Conservation (phyloP, 2,113 vertebrate species). For the Urocitellus parryii region DNA sequence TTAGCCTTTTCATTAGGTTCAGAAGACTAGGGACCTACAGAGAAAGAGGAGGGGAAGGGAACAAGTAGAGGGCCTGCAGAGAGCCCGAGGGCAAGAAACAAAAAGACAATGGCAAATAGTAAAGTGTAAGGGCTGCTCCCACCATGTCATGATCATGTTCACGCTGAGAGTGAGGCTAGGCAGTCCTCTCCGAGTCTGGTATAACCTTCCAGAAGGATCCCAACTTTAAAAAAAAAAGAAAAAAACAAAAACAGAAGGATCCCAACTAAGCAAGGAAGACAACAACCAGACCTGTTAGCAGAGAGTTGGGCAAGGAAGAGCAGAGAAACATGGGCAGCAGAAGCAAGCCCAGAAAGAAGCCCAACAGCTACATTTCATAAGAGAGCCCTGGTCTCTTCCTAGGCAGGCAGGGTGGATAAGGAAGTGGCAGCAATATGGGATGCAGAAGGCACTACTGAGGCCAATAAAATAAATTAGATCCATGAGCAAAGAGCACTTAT, state of each 20-base stretch:
- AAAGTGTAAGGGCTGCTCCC: not conserved
- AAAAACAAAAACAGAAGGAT: too few relatives aligned
- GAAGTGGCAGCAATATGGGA: not conserved
- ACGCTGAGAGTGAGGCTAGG: not conserved
- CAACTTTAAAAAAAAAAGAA: too few relatives aligned
- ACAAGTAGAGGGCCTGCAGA: not conserved
- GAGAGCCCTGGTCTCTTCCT: not conserved
- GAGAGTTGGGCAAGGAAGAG: not conserved
- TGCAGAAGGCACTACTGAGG: fast-evolving
- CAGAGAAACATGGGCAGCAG: not conserved
- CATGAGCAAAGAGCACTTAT: not conserved
- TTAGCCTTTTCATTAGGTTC: not conserved
- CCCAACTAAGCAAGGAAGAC: not conserved
- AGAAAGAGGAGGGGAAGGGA: not conserved
- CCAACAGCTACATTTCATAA: too few relatives aligned
- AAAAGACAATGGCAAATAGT: not conserved
- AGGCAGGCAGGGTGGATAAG: too few relatives aligned
- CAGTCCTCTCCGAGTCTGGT: not conserved
- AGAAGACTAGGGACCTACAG: not conserved
- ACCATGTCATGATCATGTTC: not conserved
- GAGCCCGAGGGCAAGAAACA: not conserved
- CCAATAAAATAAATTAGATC: not conserved
- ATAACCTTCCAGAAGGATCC: too few relatives aligned
- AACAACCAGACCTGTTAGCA: not conserved
- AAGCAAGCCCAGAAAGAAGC: not conserved